These are phyloP conservation scores for Elegia similella DNA, from an alignment of 2,888 invertebrate genomes.

Conservation along the genomic window DNA sequence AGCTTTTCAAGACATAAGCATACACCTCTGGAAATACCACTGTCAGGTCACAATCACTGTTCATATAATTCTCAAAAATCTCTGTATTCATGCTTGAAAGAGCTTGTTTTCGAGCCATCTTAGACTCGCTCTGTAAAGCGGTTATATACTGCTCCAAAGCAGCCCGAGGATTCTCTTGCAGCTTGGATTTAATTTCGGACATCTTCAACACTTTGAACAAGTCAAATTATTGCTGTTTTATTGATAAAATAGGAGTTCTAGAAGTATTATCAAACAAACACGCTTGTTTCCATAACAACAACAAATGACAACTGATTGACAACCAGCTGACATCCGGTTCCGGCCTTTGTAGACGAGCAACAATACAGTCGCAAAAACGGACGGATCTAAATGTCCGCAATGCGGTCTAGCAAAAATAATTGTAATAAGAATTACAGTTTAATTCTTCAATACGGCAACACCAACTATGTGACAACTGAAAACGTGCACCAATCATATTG, in stretches of 20 bases:
- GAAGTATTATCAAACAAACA: constrained; percentile 44
- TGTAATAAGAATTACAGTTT: background rate
- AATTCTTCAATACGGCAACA: background rate
- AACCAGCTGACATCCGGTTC: background rate
- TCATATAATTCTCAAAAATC: constrained; percentile 61
- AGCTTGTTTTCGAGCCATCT: constrained; percentile 79
- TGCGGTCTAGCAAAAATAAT: background rate
- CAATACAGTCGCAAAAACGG: no score
- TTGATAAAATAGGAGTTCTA: constrained; percentile 19
- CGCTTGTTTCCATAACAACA: constrained; percentile 62
- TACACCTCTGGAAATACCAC: constrained; percentile 61
- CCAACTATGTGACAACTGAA: constrained; percentile 20
- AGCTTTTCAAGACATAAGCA: constrained; percentile 66
- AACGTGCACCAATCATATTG: constrained; percentile 79
- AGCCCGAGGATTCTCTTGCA: constrained; percentile 57
- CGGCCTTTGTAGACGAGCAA: background rate
- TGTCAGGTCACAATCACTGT: constrained; percentile 60
- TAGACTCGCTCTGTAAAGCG: constrained; percentile 82
- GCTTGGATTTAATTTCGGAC: constrained; percentile 44
- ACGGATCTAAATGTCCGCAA: no score
- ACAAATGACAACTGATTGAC: background rate
- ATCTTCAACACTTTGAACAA: constrained; percentile 34
- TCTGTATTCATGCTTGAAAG: constrained; percentile 77
- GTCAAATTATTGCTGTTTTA: constrained; percentile 3
- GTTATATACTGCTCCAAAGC: constrained; percentile 59